Conservation (phyloP, 2,113 vertebrate species). For the Scomber colias region DNA sequence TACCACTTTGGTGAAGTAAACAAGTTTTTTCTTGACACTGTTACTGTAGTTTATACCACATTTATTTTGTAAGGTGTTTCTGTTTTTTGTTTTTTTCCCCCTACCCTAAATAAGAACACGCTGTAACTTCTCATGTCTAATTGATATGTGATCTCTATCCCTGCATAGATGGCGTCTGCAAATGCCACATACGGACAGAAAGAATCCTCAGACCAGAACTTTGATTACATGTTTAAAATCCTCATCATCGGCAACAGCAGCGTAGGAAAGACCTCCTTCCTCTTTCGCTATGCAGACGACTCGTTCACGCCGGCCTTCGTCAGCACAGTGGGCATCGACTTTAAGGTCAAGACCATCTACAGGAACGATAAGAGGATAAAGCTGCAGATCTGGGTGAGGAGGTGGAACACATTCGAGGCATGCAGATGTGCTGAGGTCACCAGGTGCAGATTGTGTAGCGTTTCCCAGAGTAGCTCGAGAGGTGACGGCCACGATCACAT, state of each 20-base stretch:
- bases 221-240: conserved; percentile 96
- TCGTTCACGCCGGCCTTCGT: conserved; percentile 94
- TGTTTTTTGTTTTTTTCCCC: not conserved
- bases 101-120: not conserved
- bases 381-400: conserved; percentile 94
- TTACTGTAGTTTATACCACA: not conserved
- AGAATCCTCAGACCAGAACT: conserved; percentile 92
- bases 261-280: conserved; percentile 93
- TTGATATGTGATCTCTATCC: not conserved
- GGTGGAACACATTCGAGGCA: conserved; percentile 11
- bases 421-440: not conserved
- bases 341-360: conserved; percentile 95
- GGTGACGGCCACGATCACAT: too few species aligned
- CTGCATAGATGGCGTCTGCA: conserved; percentile 93
- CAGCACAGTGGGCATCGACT: conserved; percentile 95
- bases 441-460: not conserved
- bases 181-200: conserved; percentile 93
- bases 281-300: conserved; percentile 94
- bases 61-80: not conserved
- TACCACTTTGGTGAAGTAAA: not conserved
- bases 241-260: conserved; percentile 94
- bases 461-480: not conserved
- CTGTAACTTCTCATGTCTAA: conserved; percentile 8
- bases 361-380: conserved; percentile 93
- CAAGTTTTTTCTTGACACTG: not conserved